A percentile compares a stretch with the other conserved stretches of the same genome.
Conservation (phyloP, 1,140 invertebrate genomes). For the Drosophila tani region DNA sequence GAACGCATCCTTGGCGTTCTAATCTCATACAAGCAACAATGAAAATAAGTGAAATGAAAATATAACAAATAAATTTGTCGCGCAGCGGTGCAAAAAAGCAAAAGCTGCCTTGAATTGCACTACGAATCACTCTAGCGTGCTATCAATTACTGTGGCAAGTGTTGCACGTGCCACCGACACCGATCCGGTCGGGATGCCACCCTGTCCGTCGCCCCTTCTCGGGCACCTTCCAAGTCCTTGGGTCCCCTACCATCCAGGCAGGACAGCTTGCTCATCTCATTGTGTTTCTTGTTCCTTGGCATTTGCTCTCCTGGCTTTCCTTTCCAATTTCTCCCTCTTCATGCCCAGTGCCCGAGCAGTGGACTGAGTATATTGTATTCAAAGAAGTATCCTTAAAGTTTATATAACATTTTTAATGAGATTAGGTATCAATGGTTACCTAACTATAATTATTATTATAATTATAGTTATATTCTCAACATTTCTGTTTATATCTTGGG, state of each 20-base stretch:
- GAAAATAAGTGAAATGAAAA: slow-evolving; percentile 35
- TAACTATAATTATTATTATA: too few relatives aligned
- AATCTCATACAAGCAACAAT: slow-evolving; percentile 25
- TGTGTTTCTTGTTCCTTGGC: slow-evolving; percentile 58
- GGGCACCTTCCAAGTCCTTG: slow-evolving; percentile 13
- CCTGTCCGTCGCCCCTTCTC: neutral
- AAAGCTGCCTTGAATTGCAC: slow-evolving; percentile 63
- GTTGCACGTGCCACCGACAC: slow-evolving; percentile 75
- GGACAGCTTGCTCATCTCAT: slow-evolving; percentile 74
- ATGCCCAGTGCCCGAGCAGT: neutral
- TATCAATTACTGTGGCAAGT: slow-evolving; percentile 83
- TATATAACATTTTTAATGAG: too few relatives aligned
- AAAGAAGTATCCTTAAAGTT: neutral
- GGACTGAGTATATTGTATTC: slow-evolving; percentile 8
- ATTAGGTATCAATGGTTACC: too few relatives aligned
- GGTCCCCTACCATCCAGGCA: slow-evolving; percentile 8
- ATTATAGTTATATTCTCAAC: too few relatives aligned
- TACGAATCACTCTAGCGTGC: slow-evolving; percentile 80
- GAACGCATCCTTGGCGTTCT: slow-evolving; percentile 11
- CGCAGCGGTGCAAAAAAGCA: slow-evolving; percentile 41
- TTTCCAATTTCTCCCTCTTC: slow-evolving; percentile 36
- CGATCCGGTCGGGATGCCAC: slow-evolving; percentile 31
- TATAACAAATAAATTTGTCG: slow-evolving; percentile 60
- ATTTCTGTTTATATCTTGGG: neutral
- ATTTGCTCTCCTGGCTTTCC: slow-evolving; percentile 61